Percentiles rank a stretch among this genome's conserved stretches.
Evolutionary conservation across 2,888 invertebrate species (phyloP).

Genomic region (Leptinotarsa rubiginosa): DNA sequence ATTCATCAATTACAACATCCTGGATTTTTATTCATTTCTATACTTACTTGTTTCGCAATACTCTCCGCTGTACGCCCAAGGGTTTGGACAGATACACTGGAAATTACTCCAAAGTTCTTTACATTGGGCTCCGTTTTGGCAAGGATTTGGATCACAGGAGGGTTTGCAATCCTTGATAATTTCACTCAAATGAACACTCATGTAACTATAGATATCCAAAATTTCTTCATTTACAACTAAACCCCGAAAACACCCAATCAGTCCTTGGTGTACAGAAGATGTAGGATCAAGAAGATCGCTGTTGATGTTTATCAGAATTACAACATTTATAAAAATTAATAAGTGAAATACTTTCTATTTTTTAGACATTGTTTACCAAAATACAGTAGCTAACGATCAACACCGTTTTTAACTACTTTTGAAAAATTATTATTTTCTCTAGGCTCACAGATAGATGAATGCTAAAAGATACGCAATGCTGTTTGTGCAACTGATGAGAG

Average conservation of each 20-base stretch:
- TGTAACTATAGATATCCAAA: constrained; percentile 90
- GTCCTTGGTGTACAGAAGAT: constrained; percentile 86
- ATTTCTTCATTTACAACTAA: constrained; percentile 92
- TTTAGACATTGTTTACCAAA: no score
- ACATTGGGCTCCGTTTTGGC: constrained; percentile 90
- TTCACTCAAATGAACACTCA: constrained; percentile 91
- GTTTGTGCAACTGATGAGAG: no score
- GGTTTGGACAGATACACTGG: constrained; percentile 91
- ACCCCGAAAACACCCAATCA: constrained; percentile 94
- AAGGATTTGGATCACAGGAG: constrained; percentile 93
- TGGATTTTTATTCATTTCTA: background rate
- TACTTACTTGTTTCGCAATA: constrained; percentile 89
- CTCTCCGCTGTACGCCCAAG: constrained; percentile 91
- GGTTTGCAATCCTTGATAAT: constrained; percentile 94
- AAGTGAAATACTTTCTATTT: no score
- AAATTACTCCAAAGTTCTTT: constrained; percentile 94
- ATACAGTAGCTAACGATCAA: no score
- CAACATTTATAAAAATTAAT: no score
- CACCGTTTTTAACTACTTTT: no score
- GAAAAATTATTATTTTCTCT: no score
- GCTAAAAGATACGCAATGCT: no score
- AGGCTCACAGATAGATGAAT: no score
- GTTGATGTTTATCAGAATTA: constrained; percentile 44
- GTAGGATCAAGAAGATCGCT: constrained; percentile 83
- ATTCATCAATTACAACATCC: no score